Evolutionary conservation across 2,888 invertebrate genomes (phyloP), one percentile per base, ranked within the genome.

Genomic region (Sphaerophoria rueppellii): DNA sequence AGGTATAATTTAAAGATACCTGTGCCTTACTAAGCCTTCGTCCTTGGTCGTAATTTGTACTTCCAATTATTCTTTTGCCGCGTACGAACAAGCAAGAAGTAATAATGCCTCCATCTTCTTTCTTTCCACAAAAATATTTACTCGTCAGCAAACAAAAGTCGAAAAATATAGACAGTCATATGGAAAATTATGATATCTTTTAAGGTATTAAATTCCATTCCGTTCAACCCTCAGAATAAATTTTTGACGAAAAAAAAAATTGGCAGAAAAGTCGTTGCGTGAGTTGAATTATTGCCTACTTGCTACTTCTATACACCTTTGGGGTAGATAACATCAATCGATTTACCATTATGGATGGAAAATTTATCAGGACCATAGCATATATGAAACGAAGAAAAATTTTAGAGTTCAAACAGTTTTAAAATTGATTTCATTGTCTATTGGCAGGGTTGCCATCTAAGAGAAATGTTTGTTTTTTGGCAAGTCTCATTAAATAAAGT

Each of bases 311-410:
- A 32, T 7, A 40, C 5, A 16, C 6, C 14, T 11, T 14, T 6
- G 48, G 32, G 43, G 35, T 6, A 32, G 55, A 65, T 61, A 34
- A 24, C 52, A 77, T 65, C 57, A 71, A 78, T 78, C 78, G 72
- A 78, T 78, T 78, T 72, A 46, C 43, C 58, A 24, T 52, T 72
- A 58, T 4, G 24, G 52, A 11, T 58, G 34, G 71, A 71, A 50
- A 48, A 63, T 71, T 52, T 72, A 61, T 78, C 34, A 65, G 48
- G 16, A 14, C 54, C 34, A 46, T 32, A 2, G 4, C 7, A 14
- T 6, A 43, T 32, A 61, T 32, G 14, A n/a, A 6, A 4, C 16
- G 16, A 12, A 40, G 0, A 24, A 32, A 54, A 54, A 24, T 0
- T 16, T 5, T 4, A 54, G 16, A 52, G 16, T 7, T 16, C 7